Conservation (phyloP, 2,797 vertebrate species). For the Lagorchestes hirsutus region DNA sequence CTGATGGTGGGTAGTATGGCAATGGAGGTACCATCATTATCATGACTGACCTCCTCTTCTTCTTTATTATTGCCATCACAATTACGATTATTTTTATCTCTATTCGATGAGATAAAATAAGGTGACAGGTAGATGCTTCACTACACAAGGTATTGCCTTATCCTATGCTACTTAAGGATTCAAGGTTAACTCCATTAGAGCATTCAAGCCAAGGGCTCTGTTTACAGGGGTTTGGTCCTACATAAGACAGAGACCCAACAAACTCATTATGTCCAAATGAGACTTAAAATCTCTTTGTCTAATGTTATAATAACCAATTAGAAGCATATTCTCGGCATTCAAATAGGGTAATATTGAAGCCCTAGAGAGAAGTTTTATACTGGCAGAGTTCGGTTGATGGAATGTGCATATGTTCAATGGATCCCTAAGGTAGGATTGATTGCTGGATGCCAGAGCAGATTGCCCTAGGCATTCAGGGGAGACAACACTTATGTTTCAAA, state of each 20-base stretch:
- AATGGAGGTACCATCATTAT: neutral
- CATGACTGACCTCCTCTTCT: neutral
- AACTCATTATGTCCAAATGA: conserved; percentile 77
- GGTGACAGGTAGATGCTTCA: neutral
- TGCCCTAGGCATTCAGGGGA: conserved; percentile 59
- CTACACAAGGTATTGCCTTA: neutral
- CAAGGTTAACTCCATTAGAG: conserved; percentile 49
- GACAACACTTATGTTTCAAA: conserved; percentile 54
- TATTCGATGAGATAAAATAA: neutral
- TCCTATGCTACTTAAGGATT: neutral
- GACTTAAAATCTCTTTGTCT: conserved; percentile 78
- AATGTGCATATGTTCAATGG: conserved; percentile 66
- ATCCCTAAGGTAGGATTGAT: conserved; percentile 59
- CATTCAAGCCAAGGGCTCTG: conserved; percentile 46
- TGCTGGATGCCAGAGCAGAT: conserved; percentile 64
- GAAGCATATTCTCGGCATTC: conserved; percentile 74
- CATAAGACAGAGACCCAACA: conserved; percentile 60
- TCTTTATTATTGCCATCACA: neutral
- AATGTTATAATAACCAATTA: conserved; percentile 81
- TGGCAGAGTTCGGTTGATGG: conserved; percentile 69
- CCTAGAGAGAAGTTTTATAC: conserved; percentile 71
- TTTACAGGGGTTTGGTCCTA: conserved; percentile 48
- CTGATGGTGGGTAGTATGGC: neutral
- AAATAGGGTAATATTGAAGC: conserved; percentile 73
- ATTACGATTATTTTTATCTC: neutral